Percentiles rank a stretch among this genome's conserved stretches.
Conservation (phyloP, 2,797 vertebrate genomes). For the Dicrostonyx torquatus region DNA sequence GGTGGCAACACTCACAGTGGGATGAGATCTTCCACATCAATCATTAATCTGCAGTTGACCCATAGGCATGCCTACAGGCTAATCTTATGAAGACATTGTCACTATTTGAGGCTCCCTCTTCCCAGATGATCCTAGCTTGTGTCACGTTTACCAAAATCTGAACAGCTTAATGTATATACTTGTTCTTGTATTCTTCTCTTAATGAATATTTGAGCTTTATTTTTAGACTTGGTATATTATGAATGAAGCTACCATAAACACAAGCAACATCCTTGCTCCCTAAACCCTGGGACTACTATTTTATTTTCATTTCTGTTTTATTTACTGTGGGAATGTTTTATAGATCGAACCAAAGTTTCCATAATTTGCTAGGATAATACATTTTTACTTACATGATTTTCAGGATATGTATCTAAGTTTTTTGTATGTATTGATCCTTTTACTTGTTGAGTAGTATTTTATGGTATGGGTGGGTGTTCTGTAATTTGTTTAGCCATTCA, state of each 20-base stretch:
- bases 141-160: neutral
- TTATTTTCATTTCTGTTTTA: neutral
- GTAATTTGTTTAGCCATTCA: neutral
- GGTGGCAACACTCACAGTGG: neutral
- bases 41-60: neutral
- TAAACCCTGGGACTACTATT: neutral
- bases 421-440: neutral
- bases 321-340: neutral
- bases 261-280: neutral
- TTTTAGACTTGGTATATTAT: neutral
- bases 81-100: neutral
- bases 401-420: neutral
- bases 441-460: neutral
- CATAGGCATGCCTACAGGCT: neutral
- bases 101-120: no score
- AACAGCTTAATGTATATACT: neutral
- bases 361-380: neutral
- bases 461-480: neutral
- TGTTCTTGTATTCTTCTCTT: neutral
- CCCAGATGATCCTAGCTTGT: no score
- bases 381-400: neutral
- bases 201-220: neutral
- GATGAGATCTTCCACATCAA: neutral
- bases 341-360: neutral
- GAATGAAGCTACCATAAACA: neutral